Percentiles rank a stretch among this genome's conserved stretches.
Evolutionary conservation across 2,888 invertebrate genomes (phyloP).

Genomic region (Eupithecia abbreviata): DNA sequence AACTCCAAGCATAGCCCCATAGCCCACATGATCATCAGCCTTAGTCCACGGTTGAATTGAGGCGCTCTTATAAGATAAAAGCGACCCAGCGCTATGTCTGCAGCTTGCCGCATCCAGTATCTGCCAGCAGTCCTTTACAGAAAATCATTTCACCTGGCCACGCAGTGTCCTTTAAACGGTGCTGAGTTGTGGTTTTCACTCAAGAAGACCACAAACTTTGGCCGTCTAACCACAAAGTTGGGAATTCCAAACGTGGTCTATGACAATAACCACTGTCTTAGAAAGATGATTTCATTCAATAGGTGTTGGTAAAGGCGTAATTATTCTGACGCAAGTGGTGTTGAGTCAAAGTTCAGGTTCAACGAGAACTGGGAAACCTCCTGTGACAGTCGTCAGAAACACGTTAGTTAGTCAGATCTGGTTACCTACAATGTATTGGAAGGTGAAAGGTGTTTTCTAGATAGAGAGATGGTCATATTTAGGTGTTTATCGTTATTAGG

Average conservation of each 20-base stretch:
- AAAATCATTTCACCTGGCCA: neutral
- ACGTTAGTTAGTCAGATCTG: neutral
- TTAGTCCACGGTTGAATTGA: too few relatives aligned
- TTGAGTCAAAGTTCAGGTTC: neutral
- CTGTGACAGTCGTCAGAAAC: neutral
- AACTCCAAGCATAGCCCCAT: too few relatives aligned
- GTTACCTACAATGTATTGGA: neutral
- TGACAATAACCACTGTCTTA: neutral
- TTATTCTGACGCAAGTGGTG: neutral
- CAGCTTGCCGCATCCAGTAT: neutral
- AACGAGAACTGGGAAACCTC: neutral
- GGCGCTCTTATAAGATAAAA: too few relatives aligned
- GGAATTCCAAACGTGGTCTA: neutral
- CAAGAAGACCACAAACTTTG: neutral
- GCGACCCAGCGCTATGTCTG: too few relatives aligned
- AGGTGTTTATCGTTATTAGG: too few relatives aligned
- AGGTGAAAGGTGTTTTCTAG: neutral
- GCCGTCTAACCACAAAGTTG: neutral
- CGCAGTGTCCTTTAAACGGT: too few relatives aligned
- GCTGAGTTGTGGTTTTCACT: neutral
- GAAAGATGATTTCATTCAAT: neutral
- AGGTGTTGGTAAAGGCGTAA: neutral
- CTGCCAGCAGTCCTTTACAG: neutral
- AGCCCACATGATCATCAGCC: too few relatives aligned
- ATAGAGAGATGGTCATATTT: too few relatives aligned